Conservation (phyloP, 1,140 invertebrate species). For the Zeugodacus cucurbitae region DNA sequence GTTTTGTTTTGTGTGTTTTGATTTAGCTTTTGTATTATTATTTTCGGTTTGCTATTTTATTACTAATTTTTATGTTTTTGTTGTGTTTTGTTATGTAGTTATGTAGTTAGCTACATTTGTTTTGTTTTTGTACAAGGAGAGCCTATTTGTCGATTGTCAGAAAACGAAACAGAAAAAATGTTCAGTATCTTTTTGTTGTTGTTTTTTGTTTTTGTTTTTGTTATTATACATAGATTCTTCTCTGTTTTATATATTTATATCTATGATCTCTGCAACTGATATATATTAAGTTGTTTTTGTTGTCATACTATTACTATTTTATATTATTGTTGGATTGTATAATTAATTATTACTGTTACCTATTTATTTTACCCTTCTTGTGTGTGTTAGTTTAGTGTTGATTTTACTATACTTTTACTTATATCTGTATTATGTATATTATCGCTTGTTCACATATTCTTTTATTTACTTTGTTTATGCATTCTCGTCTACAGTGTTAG, state of each 20-base stretch:
- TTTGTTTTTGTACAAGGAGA: conserved; percentile 48
- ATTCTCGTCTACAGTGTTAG: not conserved
- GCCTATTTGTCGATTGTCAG: conserved; percentile 67
- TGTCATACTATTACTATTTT: not conserved
- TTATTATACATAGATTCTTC: not conserved
- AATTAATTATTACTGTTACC: conserved; percentile 30
- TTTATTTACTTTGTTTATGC: not conserved
- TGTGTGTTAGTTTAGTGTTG: conserved; percentile 2
- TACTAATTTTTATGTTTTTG: conserved; percentile 39
- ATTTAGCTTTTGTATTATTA: conserved; percentile 47
- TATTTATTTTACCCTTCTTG: not conserved
- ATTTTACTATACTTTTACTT: conserved; percentile 37
- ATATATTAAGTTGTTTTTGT: not conserved
- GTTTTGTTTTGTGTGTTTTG: conserved; percentile 47
- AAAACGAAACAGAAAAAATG: conserved; percentile 49
- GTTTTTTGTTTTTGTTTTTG: not conserved
- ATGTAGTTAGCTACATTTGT: conserved; percentile 53
- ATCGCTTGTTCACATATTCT: not conserved
- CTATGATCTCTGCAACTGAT: not conserved
- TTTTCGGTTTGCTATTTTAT: conserved; percentile 55
- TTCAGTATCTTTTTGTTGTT: conserved; percentile 2
- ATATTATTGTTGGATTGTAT: conserved; percentile 8
- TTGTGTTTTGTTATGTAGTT: conserved; percentile 30
- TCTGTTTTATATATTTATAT: not conserved
- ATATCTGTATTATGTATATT: not conserved